Percentiles rank a stretch among this genome's conserved stretches.
These are phyloP conservation scores for Aspidiotus rigidus DNA, from an alignment of 2,888 invertebrate species.

Conservation along the genomic window DNA sequence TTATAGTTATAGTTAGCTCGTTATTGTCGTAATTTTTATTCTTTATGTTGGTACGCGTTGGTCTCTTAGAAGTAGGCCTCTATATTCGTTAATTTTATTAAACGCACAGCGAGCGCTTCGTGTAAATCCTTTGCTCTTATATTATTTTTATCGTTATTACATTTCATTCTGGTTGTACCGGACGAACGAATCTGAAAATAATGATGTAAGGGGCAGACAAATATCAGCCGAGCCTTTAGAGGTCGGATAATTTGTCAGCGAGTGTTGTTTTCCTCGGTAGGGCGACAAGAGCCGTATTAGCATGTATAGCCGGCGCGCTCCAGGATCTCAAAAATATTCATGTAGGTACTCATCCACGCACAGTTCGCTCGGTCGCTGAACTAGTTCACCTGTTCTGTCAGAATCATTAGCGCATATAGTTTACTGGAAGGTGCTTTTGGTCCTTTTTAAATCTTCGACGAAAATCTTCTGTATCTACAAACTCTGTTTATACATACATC, in stretches of 20 bases:
- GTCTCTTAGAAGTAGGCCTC: not conserved
- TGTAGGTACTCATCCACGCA: no score
- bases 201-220: not conserved
- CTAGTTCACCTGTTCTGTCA: no score
- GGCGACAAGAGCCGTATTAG: not conserved
- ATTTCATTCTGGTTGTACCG: not conserved
- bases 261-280: not conserved
- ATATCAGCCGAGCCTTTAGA: not conserved
- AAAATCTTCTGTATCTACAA: no score
- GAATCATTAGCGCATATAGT: no score
- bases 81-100: slow-evolving; percentile 1
- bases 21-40: slow-evolving; percentile 12
- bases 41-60: not conserved
- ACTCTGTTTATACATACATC: no score
- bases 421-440: no score
- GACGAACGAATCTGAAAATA: not conserved
- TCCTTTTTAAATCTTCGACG: no score
- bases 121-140: not conserved
- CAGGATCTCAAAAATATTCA: no score
- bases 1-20: slow-evolving; percentile 10
- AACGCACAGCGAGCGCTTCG: slow-evolving; percentile 1
- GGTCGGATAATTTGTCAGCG: slow-evolving; percentile 2
- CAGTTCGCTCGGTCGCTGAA: no score
- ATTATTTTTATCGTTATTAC: not conserved
- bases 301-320: no score